Evolutionary conservation across 2,113 vertebrate genomes (phyloP), one percentile per base, ranked within the genome.

Genomic region (Pavo muticus): DNA sequence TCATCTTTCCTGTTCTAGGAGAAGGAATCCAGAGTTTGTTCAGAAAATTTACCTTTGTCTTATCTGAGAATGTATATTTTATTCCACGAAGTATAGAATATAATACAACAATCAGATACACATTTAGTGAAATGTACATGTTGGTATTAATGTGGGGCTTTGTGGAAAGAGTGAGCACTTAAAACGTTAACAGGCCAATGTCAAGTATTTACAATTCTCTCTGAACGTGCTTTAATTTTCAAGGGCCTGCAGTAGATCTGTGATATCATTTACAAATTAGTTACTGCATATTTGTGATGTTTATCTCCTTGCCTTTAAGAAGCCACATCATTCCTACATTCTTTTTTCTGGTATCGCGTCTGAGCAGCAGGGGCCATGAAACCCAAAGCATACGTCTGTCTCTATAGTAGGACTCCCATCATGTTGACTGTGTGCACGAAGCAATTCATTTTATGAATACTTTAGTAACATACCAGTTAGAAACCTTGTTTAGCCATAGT

Each of bases 211-310:
- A 30, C 0, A 4, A 42, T 92, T 94, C 88, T 84, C 56, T 77
- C 50, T 6, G 2, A 77, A 70, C 7, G 5, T 20, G 47, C 80
- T 95, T 88, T 69, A 74, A 63, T 90, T 95, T 93, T 87, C 73
- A 83, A 69, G 72, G 54, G 15, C 50, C 52, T 42, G 39, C 79
- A 76, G 45, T 64, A 65, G 47, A 30, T 72, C 52, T 39, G 29
- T 24, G 48, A 73, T 50, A 93, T 79, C 1, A 1, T 27, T 40
- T 63, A 25, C 0, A 20, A 40, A 39, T 40, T 23, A 17, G 18
- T n/a, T 63, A 23, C 21, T 20, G 1, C 18, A 1, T 45, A 12
- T 45, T 35, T 56, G 30, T 30, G 0, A 0, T 37, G 29, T 60
- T 48, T 48, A 2, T 48, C 5, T 44, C n/a, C 75, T 14, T 19